A percentile compares a stretch with the other conserved stretches of the same genome.
Conservation (phyloP, 1,140 invertebrate genomes). For the Sitodiplosis mosellana region DNA sequence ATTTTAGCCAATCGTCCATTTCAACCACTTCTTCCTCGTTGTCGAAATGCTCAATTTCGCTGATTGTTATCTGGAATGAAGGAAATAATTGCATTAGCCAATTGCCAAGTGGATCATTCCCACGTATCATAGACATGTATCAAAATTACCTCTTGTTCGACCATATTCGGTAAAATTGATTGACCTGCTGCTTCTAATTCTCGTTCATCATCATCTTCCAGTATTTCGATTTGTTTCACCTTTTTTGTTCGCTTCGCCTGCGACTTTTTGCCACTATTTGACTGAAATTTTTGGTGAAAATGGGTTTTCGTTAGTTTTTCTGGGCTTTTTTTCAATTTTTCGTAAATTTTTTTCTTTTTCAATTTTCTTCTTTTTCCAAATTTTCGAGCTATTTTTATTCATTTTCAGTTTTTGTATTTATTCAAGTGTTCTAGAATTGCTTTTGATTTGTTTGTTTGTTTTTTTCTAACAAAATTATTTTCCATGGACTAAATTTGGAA, state of each 20-base stretch:
- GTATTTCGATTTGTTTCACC: not conserved
- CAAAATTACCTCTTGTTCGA: not conserved
- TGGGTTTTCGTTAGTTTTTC: no score
- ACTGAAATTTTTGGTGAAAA: not conserved
- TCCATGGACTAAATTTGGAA: not conserved
- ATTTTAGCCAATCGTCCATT: slow-evolving; percentile 19
- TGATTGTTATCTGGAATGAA: slow-evolving; percentile 15
- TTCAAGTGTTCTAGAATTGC: slow-evolving; percentile 10
- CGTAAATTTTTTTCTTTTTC: slow-evolving; percentile 6
- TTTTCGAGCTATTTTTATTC: no score
- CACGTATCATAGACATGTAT: not conserved
- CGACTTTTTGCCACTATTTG: not conserved
- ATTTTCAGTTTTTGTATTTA: no score
- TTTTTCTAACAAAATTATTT: not conserved
- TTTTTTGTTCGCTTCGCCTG: not conserved
- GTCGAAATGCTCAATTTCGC: slow-evolving; percentile 11
- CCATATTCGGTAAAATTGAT: slow-evolving; percentile 6
- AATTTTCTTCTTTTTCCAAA: no score
- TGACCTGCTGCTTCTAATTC: slow-evolving; percentile 5
- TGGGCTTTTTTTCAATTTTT: no score
- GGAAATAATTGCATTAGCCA: not conserved
- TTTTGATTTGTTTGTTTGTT: slow-evolving; percentile 12
- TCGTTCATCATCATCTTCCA: not conserved
- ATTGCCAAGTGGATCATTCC: not conserved
- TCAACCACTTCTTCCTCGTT: slow-evolving; percentile 21